A percentile compares a stretch with the other conserved stretches of the same genome.
These are phyloP conservation scores for Fregetta grallaria DNA, from an alignment of 2,113 vertebrate genomes.

Conservation along the genomic window DNA sequence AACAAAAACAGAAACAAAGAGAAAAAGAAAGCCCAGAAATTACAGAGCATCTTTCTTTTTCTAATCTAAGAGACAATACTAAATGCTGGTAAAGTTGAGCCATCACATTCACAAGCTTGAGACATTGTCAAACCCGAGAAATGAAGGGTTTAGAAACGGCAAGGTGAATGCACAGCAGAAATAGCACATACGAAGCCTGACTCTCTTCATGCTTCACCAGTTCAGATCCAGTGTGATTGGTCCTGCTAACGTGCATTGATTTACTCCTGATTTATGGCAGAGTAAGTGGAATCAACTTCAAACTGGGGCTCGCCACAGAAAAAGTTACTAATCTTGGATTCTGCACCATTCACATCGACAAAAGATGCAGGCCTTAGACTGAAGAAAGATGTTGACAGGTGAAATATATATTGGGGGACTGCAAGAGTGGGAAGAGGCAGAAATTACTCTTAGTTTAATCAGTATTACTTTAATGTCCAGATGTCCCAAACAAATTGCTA, in stretches of 20 bases:
- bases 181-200: background rate
- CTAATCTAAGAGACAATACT: background rate
- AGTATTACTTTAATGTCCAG: background rate
- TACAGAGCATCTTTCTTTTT: background rate
- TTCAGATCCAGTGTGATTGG: background rate
- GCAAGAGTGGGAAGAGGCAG: background rate
- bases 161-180: background rate
- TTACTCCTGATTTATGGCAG: background rate
- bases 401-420: background rate
- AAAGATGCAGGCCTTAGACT: background rate
- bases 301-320: background rate
- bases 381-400: background rate
- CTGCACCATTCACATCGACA: background rate
- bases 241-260: background rate
- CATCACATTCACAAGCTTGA: background rate
- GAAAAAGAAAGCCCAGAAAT: background rate
- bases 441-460: background rate
- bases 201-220: background rate
- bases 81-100: background rate
- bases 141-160: background rate
- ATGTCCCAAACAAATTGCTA: background rate
- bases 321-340: background rate
- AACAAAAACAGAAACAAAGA: conserved; percentile 20
- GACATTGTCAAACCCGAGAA: background rate
- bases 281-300: background rate